phyloP scores from a whole-genome alignment of 1,140 invertebrate genomes.

The Hermetia illucens region DNA sequence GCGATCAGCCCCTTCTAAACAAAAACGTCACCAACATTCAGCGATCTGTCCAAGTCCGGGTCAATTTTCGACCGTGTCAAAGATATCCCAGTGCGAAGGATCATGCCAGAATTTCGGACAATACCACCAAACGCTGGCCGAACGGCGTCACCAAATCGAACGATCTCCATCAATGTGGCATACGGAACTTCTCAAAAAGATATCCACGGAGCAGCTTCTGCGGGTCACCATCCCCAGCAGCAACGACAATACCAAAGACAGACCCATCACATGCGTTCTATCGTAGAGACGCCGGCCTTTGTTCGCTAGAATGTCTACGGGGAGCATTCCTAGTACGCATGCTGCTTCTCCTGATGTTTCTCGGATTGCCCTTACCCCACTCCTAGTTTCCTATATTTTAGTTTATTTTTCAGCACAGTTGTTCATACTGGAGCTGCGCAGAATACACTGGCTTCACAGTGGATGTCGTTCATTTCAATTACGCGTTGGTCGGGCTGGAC shows the following conservation, averaged over 20 bases:
- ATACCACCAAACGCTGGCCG: not conserved
- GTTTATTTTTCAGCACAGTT: too few species aligned
- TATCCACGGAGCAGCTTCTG: not conserved
- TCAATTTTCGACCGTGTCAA: conserved; percentile 6
- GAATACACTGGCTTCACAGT: too few species aligned
- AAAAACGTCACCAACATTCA: conserved; percentile 31
- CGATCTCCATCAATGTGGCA: conserved; percentile 1
- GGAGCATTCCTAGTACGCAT: too few species aligned
- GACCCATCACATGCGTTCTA: not conserved
- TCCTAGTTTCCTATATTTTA: too few species aligned
- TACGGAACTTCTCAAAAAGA: not conserved
- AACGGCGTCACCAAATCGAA: not conserved
- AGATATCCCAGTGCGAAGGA: conserved; percentile 4
- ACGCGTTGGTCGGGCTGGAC: too few species aligned
- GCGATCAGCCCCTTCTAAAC: conserved; percentile 51
- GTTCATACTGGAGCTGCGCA: too few species aligned
- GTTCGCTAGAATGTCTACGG: too few species aligned
- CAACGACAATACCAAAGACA: not conserved
- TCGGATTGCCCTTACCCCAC: too few species aligned
- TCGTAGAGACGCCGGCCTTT: too few species aligned
- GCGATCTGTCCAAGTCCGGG: conserved; percentile 13
- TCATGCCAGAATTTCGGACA: not conserved
- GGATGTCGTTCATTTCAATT: too few species aligned
- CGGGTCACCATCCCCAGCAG: not conserved
- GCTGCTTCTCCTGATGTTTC: too few species aligned